Base-by-base conservation (phyloP, 2,113 vertebrate species). In the Piaya cayana region DNA sequence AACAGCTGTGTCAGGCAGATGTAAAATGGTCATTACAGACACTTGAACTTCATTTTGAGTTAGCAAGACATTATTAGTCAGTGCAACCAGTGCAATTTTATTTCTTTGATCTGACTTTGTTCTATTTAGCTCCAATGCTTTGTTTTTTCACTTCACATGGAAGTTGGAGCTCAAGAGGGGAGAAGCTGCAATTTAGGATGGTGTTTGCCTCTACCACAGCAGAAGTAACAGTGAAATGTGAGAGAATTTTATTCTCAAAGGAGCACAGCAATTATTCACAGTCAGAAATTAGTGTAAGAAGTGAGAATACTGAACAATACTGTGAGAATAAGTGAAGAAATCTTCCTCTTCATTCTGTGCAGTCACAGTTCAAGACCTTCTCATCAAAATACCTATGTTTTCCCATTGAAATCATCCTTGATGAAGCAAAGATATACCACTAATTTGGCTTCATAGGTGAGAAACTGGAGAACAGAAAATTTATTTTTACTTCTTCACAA, bases 61-160 rank as follows among this genome's bases (percentile, higher is more conserved):
- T 67, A 58, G 39, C 6, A 85, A 81, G 36, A 62, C 18, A 72
- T 56, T 19, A 84, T 9, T 49, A 62, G 22, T 30, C 49, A 83
- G 6, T 25, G 29, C 15, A 67, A 36, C 39, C 72, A 68, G 14
- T 17, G 11, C 9, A 89, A 39, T 37, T 95, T 37, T 53, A 53
- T 65, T 95, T 89, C 53, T 93, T 79, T 92, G 36, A 36, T 89
- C 77, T 71, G 27, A 85, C 49, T 92, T 93, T 34, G 74, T 92
- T 71, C 16, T 75, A 53, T 1, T 8, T 21, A 39, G 47, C 25
- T 89, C 53, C n/a, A 89, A 7, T 0, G 0, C 12, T 22, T n/a
- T 1, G 14, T 62, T 27, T 53, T 30, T 74, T 89, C 50, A 9
- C 42, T 71, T 62, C 59, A 84, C 11, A 49, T 0, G 1, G 60